phyloP scores from a whole-genome alignment of 2,797 vertebrate genomes.

The Margarornis squamiger region DNA sequence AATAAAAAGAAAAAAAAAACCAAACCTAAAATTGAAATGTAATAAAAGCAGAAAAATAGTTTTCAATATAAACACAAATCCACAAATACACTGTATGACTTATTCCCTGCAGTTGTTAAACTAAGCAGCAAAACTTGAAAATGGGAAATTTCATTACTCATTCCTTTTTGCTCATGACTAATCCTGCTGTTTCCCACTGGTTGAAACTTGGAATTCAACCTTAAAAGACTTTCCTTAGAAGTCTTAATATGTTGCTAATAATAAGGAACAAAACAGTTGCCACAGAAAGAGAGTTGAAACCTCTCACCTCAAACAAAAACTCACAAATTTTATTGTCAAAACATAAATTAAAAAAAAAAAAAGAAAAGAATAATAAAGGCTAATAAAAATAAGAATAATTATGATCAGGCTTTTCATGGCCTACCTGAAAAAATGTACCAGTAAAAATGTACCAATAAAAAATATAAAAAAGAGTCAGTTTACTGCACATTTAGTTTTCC shows the following conservation, averaged over 20 bases:
- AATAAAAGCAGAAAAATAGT: background rate
- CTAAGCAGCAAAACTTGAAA: background rate
- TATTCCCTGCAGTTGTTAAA: background rate
- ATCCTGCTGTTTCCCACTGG: background rate
- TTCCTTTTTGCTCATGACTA: background rate
- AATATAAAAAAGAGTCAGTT: background rate
- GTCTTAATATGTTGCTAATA: background rate
- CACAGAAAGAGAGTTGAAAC: background rate
- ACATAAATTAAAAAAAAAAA: background rate
- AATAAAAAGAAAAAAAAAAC: background rate
- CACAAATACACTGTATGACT: background rate
- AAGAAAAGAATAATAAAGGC: background rate
- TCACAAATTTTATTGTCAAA: background rate
- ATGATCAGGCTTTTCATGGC: background rate
- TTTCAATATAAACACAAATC: background rate
- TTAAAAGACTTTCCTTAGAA: background rate
- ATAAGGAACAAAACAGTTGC: background rate
- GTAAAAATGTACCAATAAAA: no score
- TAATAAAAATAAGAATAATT: background rate
- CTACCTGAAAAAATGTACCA: background rate
- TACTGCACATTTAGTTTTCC: background rate
- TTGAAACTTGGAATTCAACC: background rate
- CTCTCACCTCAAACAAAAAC: rapidly evolving
- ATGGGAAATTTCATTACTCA: background rate
- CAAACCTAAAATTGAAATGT: background rate